Evolutionary conservation across 2,888 invertebrate species (phyloP), one percentile per base, ranked within the genome.

Genomic region (Polydesmus complanatus): DNA sequence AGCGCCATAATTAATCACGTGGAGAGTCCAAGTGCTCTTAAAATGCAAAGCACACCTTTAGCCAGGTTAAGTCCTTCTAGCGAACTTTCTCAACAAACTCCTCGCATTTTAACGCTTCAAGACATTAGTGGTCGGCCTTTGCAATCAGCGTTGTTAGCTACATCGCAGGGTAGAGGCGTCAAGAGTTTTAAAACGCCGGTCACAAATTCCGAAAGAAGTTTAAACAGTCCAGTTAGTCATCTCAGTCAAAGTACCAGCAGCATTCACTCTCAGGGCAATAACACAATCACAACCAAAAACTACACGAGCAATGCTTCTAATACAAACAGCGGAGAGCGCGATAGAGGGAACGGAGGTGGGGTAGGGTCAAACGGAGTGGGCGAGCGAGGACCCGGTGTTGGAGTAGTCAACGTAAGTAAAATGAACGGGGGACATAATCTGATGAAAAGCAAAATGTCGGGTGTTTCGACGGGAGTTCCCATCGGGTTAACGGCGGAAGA

Each of bases 71-170:
- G 92, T 66, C 93, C 93, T 0, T 92, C 92, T 70, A 91, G 91
- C 68, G 93, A 93, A 73, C 76, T 93, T 65, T 92, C 92, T 67
- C 84, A 86, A 11, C 92, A 92, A 71, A 91, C 91, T 69, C 92
- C 93, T 0, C 79, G 93, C 66, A 94, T 94, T 69, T 77, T 93
- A n/a, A 93, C 93, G 0, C 77, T 93, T 47, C 89, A 92, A 73
- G 93, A 93, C 71, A 91, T 93, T 70, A 92, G 92, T 65, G 93
- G 93, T 0, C 92, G 92, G 71, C 92, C 92, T 0, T 74, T 92
- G 56, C 92, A 92, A 72, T 89, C 87, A 68, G 92, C 92, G 0
- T 77, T 93, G 18, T 75, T 93, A 62, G 92, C 91, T 2, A 91
- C 92, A 2, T 88, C 91, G 87, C 88, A 69, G 89, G 73, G 87